Percentiles rank a stretch among this genome's conserved stretches.
phyloP scores from a whole-genome alignment of 2,888 invertebrate species.

The Diplazon laetatorius region DNA sequence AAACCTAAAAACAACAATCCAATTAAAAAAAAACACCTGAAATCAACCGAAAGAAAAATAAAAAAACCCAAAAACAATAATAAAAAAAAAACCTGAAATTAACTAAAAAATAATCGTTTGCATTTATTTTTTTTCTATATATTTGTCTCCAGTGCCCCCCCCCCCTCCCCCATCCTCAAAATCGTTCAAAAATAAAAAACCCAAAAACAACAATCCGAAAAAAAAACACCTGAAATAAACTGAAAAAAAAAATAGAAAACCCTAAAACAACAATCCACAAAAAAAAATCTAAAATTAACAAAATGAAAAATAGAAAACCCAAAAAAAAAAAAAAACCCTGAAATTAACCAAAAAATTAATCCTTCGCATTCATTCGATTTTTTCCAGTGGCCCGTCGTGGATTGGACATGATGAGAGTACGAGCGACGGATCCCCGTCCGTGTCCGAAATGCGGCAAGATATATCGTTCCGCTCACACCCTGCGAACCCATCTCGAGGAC shows the following conservation, averaged over 20 bases:
- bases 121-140: no score
- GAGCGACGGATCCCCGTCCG: slow-evolving; percentile 95
- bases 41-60: no score
- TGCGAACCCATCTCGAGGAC: slow-evolving; percentile 95
- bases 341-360: neutral
- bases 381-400: slow-evolving; percentile 89
- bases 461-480: slow-evolving; percentile 94
- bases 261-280: neutral
- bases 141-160: no score
- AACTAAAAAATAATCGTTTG: no score
- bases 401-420: slow-evolving; percentile 92
- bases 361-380: no score
- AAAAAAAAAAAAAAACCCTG: neutral
- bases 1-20: no score
- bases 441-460: slow-evolving; percentile 97
- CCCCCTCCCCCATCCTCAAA: no score
- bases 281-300: neutral
- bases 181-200: no score
- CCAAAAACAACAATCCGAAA: neutral
- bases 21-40: no score
- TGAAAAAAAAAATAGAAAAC: neutral
- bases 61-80: no score
- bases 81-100: no score
- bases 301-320: neutral
- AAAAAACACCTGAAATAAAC: neutral